Evolutionary conservation across 2,888 invertebrate genomes (phyloP), one percentile per base, ranked within the genome.

Genomic region (Stenichneumon culpator): DNA sequence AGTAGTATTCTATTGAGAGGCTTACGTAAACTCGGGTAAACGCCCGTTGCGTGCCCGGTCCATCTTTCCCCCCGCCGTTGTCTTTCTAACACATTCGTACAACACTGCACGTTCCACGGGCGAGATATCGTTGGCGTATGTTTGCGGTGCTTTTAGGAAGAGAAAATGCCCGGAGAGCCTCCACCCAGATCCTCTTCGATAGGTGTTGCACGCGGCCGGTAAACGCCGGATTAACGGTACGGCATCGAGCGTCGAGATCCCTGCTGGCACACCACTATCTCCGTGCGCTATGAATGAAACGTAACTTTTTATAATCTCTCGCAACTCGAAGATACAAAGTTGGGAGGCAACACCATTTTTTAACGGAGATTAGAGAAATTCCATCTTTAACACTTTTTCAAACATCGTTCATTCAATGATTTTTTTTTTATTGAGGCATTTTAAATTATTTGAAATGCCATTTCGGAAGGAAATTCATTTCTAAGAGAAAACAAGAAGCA

Each of bases 21-120:
- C 52, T 86, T 86, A 83, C 82, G 82, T 84, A 77, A 87, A 57
- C 52, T 39, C 73, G 67, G 54, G 79, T 79, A 79, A 82, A 83
- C 72, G 79, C 83, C 80, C 78, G 52, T 86, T 86, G 79, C 78
- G 80, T 77, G 72, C 36, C 54, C 19, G 47, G 28, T 83, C 52
- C 54, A 75, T 36, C 63, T 79, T 74, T 28, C 63, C 52, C n/a
- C n/a, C 60, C 1, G 3, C 28, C 50, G 70, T 84, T 83, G 65
- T 79, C 52, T 79, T 74, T 50, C 32, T 60, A 65, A 60, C 44
- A 16, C 72, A 47, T 81, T 44, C 50, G 57, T 83, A 50, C 54
- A 47, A 74, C 25, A 44, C 63, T 39, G 11, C 47, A 44, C 44
- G 69, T 79, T 63, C 74, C 52, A 28, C 7, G 54, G 47, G 39